Evolutionary conservation across 1,140 invertebrate genomes (phyloP).

Genomic region (Heliconius himera): DNA sequence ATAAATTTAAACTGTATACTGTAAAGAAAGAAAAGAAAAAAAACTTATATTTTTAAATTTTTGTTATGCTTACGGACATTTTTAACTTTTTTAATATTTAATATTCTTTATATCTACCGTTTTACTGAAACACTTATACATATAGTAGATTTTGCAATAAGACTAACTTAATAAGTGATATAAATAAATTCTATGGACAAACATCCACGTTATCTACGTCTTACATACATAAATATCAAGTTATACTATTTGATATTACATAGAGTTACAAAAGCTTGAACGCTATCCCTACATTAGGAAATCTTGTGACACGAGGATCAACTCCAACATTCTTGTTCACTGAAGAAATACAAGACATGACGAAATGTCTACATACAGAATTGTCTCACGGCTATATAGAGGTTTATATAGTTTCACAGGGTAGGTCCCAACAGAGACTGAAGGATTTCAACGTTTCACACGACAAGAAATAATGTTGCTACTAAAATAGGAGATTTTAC

Average conservation of each 20-base stretch:
- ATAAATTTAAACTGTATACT: too few species aligned
- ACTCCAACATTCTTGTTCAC: constrained; percentile 11
- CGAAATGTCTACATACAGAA: neutral
- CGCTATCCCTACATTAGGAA: constrained; percentile 9
- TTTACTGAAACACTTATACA: too few species aligned
- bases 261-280: constrained; percentile 2
- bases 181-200: neutral
- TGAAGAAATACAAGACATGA: constrained; percentile 1
- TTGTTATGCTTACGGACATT: too few species aligned
- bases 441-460: neutral
- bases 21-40: too few species aligned
- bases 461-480: neutral
- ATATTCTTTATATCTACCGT: too few species aligned
- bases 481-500: too few species aligned
- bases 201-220: neutral
- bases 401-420: neutral
- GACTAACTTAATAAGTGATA: neutral
- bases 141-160: too few species aligned
- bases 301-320: constrained; percentile 1
- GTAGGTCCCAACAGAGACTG: neutral
- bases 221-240: neutral
- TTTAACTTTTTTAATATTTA: too few species aligned
- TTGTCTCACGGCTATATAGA: neutral
- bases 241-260: neutral
- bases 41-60: too few species aligned